Percentiles rank a stretch among this genome's conserved stretches.
These are phyloP conservation scores for Drosophila bipectinata DNA, from an alignment of 1,140 invertebrate genomes.

Conservation along the genomic window DNA sequence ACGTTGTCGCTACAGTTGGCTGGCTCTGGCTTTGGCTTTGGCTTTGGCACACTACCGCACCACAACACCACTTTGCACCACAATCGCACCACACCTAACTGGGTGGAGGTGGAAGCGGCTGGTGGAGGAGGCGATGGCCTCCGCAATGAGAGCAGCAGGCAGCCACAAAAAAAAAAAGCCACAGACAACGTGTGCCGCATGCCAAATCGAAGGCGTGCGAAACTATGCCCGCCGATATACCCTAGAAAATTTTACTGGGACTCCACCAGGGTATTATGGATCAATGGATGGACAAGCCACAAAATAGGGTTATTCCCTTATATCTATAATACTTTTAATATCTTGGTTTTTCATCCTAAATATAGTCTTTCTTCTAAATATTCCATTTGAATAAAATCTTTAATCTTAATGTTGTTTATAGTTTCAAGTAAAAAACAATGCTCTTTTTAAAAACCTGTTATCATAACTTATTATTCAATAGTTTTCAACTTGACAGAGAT, in stretches of 20 bases:
- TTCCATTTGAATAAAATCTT: too few species aligned
- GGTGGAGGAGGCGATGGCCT: conserved; percentile 45
- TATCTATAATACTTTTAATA: too few species aligned
- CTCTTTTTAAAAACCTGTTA: conserved; percentile 12
- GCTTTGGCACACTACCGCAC: conserved; percentile 16
- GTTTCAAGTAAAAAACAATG: neutral
- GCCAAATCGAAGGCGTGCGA: conserved; percentile 75
- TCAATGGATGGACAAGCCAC: neutral
- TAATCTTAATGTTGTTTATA: too few species aligned
- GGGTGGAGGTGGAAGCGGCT: conserved; percentile 32
- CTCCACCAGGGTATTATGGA: neutral
- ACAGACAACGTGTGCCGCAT: conserved; percentile 70
- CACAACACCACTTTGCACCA: conserved; percentile 17
- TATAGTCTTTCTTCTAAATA: neutral
- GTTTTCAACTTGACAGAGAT: neutral
- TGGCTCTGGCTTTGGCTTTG: conserved; percentile 17
- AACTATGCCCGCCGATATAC: conserved; percentile 55
- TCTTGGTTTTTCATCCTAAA: too few species aligned
- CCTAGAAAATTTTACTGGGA: conserved; percentile 23
- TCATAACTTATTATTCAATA: neutral
- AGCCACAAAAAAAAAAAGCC: conserved; percentile 7
- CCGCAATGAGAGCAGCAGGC: conserved; percentile 67
- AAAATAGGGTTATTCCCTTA: neutral
- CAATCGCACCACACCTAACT: conserved; percentile 44
- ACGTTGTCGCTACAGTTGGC: conserved; percentile 21